Evolutionary conservation across 2,113 vertebrate species (phyloP).

Genomic region (Thomomys bottae): DNA sequence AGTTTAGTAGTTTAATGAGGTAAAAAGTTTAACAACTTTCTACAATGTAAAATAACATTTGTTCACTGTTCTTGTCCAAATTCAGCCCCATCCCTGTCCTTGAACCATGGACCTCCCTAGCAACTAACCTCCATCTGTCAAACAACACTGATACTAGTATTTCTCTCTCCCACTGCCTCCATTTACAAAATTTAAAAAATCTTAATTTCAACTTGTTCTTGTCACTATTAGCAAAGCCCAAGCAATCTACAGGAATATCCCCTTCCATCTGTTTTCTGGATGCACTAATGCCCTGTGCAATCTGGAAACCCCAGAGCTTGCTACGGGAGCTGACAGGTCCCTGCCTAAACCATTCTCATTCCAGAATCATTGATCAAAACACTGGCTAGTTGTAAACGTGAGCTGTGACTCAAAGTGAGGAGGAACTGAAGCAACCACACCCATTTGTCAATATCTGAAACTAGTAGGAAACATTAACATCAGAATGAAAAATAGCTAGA

Average conservation of each 20-base stretch:
- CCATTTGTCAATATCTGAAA: background rate
- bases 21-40: background rate
- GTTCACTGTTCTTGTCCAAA: background rate
- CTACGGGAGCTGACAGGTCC: background rate
- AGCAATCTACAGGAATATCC: background rate
- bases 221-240: background rate
- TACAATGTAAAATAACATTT: background rate
- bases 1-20: conserved; percentile 15
- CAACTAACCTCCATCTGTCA: too few species aligned
- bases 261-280: background rate
- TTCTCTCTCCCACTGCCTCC: background rate
- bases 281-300: background rate
- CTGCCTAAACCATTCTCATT: background rate
- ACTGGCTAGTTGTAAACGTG: background rate
- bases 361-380: background rate
- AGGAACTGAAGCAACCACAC: background rate
- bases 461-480: background rate
- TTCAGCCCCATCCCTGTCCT: background rate
- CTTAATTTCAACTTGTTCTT: background rate
- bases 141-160: background rate
- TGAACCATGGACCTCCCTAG: background rate
- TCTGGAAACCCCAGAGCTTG: too few species aligned
- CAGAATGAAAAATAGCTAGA: conserved; percentile 13
- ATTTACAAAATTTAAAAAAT: background rate
- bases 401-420: background rate